These are phyloP conservation scores for Semaprochilodus insignis DNA, from an alignment of 2,797 vertebrate genomes.

Conservation along the genomic window DNA sequence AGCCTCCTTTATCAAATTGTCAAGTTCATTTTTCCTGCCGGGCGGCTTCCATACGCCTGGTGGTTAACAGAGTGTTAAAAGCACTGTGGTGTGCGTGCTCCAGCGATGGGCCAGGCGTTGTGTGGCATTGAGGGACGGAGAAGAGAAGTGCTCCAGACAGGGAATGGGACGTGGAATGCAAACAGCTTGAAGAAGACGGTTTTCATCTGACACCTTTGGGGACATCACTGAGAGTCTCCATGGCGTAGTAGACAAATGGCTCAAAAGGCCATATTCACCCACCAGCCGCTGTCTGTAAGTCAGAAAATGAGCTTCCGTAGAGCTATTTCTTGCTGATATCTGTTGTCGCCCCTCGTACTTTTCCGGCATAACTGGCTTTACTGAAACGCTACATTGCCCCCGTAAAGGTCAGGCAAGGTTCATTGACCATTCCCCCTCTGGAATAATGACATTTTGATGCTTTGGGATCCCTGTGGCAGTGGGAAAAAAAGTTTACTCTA, in stretches of 20 bases:
- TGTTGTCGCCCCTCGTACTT: neutral
- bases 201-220: constrained; percentile 4
- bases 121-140: neutral
- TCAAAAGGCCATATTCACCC: constrained; percentile 30
- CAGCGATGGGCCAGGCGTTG: neutral
- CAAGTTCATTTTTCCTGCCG: neutral
- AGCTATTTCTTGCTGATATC: constrained; percentile 19
- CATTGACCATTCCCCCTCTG: constrained; percentile 67
- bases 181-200: neutral
- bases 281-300: constrained; percentile 18
- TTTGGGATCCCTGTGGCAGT: constrained; percentile 63
- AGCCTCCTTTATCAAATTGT: constrained; percentile 12
- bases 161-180: neutral
- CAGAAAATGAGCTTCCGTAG: constrained; percentile 26
- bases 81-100: neutral
- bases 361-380: constrained; percentile 35
- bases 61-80: neutral
- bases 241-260: constrained; percentile 6
- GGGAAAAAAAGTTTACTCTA: constrained; percentile 73
- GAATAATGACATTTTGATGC: constrained; percentile 71
- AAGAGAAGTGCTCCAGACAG: neutral
- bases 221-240: neutral
- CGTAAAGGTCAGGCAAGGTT: constrained; percentile 61
- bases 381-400: constrained; percentile 24
- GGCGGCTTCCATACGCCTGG: neutral